A percentile compares a stretch with the other conserved stretches of the same genome.
phyloP scores from a whole-genome alignment of 2,797 vertebrate species.

The Nannoperca obscura region DNA sequence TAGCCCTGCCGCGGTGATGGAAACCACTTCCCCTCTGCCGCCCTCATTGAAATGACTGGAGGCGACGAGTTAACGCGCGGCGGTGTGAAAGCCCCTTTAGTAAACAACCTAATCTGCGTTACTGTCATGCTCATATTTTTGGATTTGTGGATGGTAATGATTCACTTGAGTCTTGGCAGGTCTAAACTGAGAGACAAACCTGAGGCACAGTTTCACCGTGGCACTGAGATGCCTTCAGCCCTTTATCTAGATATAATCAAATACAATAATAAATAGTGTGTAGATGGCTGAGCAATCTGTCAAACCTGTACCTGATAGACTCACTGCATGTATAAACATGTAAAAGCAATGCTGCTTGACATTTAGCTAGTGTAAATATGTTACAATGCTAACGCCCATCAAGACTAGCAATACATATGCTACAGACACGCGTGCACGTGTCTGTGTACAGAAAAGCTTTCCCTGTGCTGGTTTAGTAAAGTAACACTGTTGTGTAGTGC shows the following conservation, averaged over 20 bases:
- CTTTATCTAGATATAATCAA: no score
- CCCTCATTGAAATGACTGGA: no score
- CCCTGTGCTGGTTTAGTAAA: background rate
- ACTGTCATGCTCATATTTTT: constrained; percentile 52
- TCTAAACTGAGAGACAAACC: constrained; percentile 37
- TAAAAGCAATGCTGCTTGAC: background rate
- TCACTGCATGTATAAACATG: background rate
- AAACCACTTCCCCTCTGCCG: no score
- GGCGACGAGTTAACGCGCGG: no score
- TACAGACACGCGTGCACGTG: background rate
- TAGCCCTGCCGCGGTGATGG: no score
- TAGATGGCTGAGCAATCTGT: background rate
- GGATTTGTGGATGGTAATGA: constrained; percentile 30
- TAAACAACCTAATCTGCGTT: constrained; percentile 48
- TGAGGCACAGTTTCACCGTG: constrained; percentile 36
- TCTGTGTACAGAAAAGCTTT: background rate
- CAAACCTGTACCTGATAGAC: background rate
- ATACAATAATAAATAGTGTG: background rate
- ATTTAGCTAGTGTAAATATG: background rate
- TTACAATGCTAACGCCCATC: background rate
- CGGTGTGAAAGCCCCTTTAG: background rate
- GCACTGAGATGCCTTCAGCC: constrained; percentile 15
- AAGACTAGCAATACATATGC: no score
- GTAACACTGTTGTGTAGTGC: background rate
- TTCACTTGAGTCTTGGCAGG: constrained; percentile 40